Conservation (phyloP, 1,140 invertebrate genomes). For the Formica exsecta region DNA sequence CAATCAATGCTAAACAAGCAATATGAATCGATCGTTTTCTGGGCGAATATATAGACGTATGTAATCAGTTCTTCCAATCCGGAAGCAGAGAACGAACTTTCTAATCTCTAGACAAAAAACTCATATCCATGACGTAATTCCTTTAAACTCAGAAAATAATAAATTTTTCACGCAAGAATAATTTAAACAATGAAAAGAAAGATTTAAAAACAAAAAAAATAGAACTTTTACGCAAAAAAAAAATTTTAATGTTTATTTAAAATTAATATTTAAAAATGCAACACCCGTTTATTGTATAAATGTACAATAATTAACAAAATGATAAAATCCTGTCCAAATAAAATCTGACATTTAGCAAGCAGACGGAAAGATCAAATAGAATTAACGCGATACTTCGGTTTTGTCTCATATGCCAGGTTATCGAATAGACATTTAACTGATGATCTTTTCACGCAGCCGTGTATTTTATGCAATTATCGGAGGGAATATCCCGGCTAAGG, state of each 20-base stretch:
- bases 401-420: not conserved
- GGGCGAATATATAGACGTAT: not conserved
- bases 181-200: not conserved
- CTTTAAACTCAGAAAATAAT: not conserved
- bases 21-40: slow-evolving; percentile 50
- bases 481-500: not conserved
- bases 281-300: not conserved
- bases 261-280: slow-evolving; percentile 9
- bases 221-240: not conserved
- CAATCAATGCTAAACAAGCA: slow-evolving; percentile 72
- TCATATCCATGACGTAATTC: not conserved
- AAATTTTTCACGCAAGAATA: not conserved
- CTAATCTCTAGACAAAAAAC: not conserved
- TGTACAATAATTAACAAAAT: not conserved
- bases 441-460: not conserved
- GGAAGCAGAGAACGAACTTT: not conserved
- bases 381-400: not conserved
- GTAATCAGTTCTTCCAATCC: not conserved
- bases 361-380: not conserved
- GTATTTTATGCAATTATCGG: slow-evolving; percentile 42
- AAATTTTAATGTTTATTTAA: not conserved
- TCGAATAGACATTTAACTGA: not conserved
- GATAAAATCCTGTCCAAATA: not conserved
- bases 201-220: not conserved
- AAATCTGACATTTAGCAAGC: not conserved